A percentile compares a stretch with the other conserved stretches of the same genome.
phyloP scores from a whole-genome alignment of 2,113 vertebrate species.

The Dasyurus viverrinus region DNA sequence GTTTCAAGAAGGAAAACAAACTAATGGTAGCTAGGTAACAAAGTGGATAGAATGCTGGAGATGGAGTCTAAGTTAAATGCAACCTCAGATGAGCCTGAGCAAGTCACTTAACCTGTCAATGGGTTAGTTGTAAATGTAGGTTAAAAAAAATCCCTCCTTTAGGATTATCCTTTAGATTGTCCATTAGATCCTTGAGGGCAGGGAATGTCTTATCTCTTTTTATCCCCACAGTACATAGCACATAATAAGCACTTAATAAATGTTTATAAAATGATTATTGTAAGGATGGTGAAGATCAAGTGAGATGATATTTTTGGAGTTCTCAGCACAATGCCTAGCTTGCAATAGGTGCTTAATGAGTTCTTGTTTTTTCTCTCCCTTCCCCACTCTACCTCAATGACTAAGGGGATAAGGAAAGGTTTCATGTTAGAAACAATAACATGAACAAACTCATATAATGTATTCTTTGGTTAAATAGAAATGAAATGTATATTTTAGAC shows the following conservation, averaged over 20 bases:
- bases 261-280: not conserved
- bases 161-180: not conserved
- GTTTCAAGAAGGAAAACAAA: no score
- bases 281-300: not conserved
- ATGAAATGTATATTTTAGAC: not conserved
- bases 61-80: not conserved
- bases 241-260: not conserved
- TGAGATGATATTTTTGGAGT: not conserved
- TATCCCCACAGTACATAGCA: not conserved
- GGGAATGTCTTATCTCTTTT: not conserved
- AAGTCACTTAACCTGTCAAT: not conserved
- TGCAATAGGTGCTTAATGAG: not conserved
- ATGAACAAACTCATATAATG: not conserved
- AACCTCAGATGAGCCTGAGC: not conserved
- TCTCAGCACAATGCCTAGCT: not conserved
- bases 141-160: not conserved
- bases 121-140: no score
- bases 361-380: not conserved
- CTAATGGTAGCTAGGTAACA: no score
- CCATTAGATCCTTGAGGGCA: not conserved
- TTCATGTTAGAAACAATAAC: not conserved
- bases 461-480: constrained; percentile 19
- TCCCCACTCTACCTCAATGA: not conserved
- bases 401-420: not conserved
- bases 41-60: not conserved